These are phyloP conservation scores for Pararge aegeria DNA, from an alignment of 1,140 invertebrate species.

Conservation along the genomic window DNA sequence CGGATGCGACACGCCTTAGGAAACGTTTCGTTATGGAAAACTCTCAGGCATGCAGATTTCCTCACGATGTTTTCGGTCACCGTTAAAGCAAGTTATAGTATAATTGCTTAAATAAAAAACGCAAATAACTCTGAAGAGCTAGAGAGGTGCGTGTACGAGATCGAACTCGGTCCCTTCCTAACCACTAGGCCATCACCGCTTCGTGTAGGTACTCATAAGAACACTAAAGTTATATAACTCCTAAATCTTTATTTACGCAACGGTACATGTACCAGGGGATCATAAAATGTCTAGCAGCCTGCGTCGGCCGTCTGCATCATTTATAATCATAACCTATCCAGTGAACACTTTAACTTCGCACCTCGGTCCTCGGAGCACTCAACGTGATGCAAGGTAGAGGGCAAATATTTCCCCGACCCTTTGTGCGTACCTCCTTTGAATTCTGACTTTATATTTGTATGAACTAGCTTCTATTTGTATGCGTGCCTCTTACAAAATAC, in stretches of 20 bases:
- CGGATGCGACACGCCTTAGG: too few relatives aligned
- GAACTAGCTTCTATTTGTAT: conserved; percentile 16
- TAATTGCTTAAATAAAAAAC: too few relatives aligned
- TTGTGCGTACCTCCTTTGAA: conserved; percentile 40
- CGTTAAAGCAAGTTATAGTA: too few relatives aligned
- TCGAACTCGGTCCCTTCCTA: too few relatives aligned
- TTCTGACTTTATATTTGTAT: conserved; percentile 32
- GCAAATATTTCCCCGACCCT: conserved; percentile 40
- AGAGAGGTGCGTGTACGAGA: too few relatives aligned
- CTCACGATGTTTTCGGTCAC: too few relatives aligned
- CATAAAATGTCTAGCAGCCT: conserved; percentile 4
- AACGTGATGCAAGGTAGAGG: conserved; percentile 34
- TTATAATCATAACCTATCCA: conserved; percentile 51
- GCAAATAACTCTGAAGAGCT: too few relatives aligned
- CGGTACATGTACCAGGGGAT: not conserved
- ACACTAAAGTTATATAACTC: too few relatives aligned
- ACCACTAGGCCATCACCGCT: too few relatives aligned
- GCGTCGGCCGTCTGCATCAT: conserved; percentile 42
- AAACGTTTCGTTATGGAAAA: too few relatives aligned
- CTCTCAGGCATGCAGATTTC: too few relatives aligned
- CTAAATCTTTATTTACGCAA: not conserved
- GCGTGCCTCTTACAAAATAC: conserved; percentile 6
- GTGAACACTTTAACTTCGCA: conserved; percentile 47
- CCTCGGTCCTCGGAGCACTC: conserved; percentile 43
- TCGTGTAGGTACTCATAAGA: too few relatives aligned